Percentiles rank a stretch among this genome's conserved stretches.
phyloP scores from a whole-genome alignment of 2,113 vertebrate genomes.

The Centropus bengalensis region DNA sequence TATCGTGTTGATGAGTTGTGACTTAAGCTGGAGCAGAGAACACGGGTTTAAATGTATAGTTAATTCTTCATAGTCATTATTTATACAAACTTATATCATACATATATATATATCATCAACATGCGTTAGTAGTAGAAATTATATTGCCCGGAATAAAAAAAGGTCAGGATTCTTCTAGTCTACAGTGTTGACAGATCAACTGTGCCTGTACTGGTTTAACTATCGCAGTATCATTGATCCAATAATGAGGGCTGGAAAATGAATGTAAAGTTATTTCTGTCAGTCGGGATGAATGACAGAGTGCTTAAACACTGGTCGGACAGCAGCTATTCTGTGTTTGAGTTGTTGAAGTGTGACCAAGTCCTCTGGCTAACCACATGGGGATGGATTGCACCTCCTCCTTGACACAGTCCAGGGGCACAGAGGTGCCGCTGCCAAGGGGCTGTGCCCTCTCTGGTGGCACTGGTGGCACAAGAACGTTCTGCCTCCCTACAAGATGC shows the following conservation, averaged over 20 bases:
- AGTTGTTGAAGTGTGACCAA: not conserved
- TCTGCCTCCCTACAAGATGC: not conserved
- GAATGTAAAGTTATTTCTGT: not conserved
- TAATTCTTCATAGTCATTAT: not conserved
- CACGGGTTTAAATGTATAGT: not conserved
- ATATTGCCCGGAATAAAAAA: not conserved
- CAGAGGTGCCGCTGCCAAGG: no score
- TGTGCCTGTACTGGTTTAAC: not conserved
- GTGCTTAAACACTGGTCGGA: not conserved
- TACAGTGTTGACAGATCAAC: not conserved
- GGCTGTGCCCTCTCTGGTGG: not conserved
- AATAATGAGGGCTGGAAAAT: not conserved
- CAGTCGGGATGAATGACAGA: not conserved
- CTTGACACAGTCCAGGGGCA: rapidly evolving
- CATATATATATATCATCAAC: not conserved
- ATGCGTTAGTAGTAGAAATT: not conserved
- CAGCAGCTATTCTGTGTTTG: not conserved
- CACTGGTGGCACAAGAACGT: not conserved
- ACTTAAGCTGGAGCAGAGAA: not conserved
- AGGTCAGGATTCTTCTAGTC: not conserved
- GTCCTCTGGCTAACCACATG: not conserved
- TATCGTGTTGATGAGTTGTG: not conserved
- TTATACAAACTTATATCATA: no score
- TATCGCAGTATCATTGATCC: not conserved
- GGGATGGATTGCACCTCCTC: not conserved